phyloP scores from a whole-genome alignment of 2,888 invertebrate species.

The Trypoxylon attenuatum region DNA sequence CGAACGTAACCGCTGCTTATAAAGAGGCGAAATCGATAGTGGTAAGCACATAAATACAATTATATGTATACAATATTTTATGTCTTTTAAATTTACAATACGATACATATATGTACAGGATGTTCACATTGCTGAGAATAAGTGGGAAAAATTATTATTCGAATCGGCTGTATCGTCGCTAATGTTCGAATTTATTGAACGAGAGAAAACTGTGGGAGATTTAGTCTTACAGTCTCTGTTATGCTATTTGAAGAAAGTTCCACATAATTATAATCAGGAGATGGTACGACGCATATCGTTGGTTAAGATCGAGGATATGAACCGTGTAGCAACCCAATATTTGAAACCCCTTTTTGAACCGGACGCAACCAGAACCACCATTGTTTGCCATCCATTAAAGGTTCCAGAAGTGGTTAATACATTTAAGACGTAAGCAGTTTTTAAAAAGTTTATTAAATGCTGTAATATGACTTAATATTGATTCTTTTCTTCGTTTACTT shows the following conservation, averaged over 20 bases:
- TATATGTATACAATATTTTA: background rate
- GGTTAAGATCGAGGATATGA: constrained; percentile 80
- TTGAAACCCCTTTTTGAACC: constrained; percentile 82
- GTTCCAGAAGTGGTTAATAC: constrained; percentile 80
- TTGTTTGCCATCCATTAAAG: constrained; percentile 87
- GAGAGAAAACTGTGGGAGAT: constrained; percentile 86
- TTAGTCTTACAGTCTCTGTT: constrained; percentile 84
- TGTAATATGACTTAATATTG: background rate
- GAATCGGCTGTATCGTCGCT: constrained; percentile 90
- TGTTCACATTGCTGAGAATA: constrained; percentile 78
- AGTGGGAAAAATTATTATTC: constrained; percentile 85
- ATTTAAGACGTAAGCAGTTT: constrained; percentile 79
- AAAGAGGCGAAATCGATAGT: constrained; percentile 85
- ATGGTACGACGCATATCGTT: constrained; percentile 81
- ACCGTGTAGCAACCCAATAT: constrained; percentile 83
- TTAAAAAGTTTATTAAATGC: background rate
- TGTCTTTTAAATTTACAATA: background rate
- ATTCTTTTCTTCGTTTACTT: background rate
- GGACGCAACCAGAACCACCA: constrained; percentile 78
- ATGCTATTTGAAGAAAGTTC: constrained; percentile 82
- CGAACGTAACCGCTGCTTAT: constrained; percentile 87
- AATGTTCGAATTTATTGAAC: constrained; percentile 89
- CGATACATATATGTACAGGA: too few species aligned
- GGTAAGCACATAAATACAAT: constrained; percentile 73
- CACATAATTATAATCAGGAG: constrained; percentile 82